Evolutionary conservation across 2,113 vertebrate genomes (phyloP), one percentile per base, ranked within the genome.

Genomic region (Malaclemys terrapin): DNA sequence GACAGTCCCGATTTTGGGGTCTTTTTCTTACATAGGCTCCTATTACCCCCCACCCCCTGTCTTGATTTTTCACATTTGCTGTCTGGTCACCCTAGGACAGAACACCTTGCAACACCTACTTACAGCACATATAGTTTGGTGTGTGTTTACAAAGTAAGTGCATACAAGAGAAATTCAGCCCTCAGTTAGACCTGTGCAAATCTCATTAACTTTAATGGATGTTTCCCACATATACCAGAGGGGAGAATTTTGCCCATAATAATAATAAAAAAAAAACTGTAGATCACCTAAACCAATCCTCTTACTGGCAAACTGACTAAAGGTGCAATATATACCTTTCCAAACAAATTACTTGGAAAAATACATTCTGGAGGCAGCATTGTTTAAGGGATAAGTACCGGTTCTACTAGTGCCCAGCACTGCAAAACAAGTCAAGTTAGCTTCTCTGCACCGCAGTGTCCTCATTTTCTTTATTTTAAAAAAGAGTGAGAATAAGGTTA

Each of bases 381-480:
- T 52, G 9, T 89, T 89, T 84, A 52, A 50, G 52, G 84, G 20
- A 72, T 24, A 84, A 84, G 9, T 14, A 6, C 1, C 59, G 0
- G 25, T 1, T 3, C 5, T n/a, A 9, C 16, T 69, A 17, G n/a
- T 1, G 13, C 16, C 24, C 6, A 82, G 47, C 0, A 5, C 17
- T 13, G 19, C 45, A 3, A 6, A 9, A 4, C 11, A 56, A 87
- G 16, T 42, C 25, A 7, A 72, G 42, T 13, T 35, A 82, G 75
- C 16, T 10, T 62, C 50, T 52, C 25, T 49, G 52, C 0, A 0
- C 12, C 79, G 54, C 38, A 62, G 1, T 62, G 86, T 95, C 49
- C 57, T 27, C 29, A 87, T 5, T 57, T 57, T 57, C 56, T 57
- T 57, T 57, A 57, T 57, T 24, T 57, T 12, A 82, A 82, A 91